These are phyloP conservation scores for Acropora tenuis DNA, from an alignment of 64 coral and sea anemone species.

Conservation along the genomic window DNA sequence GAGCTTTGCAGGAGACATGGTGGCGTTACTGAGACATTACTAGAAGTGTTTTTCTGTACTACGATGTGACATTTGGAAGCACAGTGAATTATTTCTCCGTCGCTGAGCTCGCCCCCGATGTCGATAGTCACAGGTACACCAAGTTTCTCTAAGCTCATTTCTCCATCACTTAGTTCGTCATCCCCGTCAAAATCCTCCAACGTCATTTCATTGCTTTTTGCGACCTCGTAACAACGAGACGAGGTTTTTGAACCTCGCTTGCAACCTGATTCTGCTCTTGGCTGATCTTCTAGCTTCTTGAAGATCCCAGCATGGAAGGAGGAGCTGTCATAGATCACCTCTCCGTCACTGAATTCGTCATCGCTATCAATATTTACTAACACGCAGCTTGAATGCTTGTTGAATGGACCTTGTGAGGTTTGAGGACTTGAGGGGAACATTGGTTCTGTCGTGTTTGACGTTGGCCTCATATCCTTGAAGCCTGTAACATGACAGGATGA, in stretches of 20 bases:
- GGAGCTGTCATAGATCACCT: not conserved
- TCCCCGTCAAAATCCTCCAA: not conserved
- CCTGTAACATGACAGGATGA: no score
- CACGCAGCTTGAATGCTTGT: no score
- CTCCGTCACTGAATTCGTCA: not conserved
- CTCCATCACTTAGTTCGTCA: not conserved
- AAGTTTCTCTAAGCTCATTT: not conserved
- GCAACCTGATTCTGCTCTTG: not conserved
- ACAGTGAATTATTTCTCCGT: not conserved
- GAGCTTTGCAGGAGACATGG: no score
- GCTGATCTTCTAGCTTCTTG: not conserved
- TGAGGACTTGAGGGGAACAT: not conserved
- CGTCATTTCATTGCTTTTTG: not conserved
- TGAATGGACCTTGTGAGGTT: not conserved
- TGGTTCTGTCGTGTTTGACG: not conserved
- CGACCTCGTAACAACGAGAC: not conserved
- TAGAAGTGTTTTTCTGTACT: not conserved
- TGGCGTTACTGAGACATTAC: not conserved
- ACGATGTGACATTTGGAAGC: not conserved
- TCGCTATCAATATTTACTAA: not conserved
- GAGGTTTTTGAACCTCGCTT: not conserved
- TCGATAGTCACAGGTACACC: not conserved
- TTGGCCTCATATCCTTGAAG: no score
- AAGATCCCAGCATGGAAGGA: not conserved
- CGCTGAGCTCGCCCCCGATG: not conserved